Conservation (phyloP, 2,113 vertebrate species). For the Columba livia region DNA sequence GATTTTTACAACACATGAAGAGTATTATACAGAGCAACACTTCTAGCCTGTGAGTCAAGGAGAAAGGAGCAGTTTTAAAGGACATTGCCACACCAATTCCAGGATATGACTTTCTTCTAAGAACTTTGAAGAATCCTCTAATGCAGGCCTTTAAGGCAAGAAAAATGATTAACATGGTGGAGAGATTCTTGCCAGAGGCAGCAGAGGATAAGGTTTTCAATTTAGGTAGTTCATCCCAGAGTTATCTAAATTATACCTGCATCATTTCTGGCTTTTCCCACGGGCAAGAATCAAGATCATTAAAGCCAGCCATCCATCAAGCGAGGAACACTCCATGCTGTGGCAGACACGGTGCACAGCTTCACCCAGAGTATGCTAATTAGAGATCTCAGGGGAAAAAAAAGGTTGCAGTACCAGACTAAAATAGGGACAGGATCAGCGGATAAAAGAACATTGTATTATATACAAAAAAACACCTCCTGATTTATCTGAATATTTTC, state of each 20-base stretch:
- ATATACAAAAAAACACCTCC: rapidly evolving
- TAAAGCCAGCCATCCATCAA: conserved; percentile 28
- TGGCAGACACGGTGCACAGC: not conserved
- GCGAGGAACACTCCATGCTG: not conserved
- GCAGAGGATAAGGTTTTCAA: not conserved
- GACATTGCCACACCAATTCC: not conserved
- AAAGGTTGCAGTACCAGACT: not conserved
- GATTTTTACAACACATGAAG: not conserved
- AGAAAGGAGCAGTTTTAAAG: not conserved
- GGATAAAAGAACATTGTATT: not conserved
- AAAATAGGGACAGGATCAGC: not conserved
- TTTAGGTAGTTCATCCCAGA: conserved; percentile 1
- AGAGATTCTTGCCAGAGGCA: conserved; percentile 18
- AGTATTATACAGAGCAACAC: not conserved
- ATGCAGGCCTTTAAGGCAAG: not conserved
- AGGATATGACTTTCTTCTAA: not conserved
- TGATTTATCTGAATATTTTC: not conserved
- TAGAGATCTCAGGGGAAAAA: not conserved
- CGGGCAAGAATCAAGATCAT: not conserved
- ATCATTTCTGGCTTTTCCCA: conserved; percentile 19
- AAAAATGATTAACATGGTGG: not conserved
- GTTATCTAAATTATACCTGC: conserved; percentile 38
- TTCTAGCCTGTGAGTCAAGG: not conserved
- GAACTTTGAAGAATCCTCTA: not conserved
- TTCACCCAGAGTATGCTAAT: not conserved